Base-by-base conservation (phyloP, 1,140 invertebrate species). In the Luehdorfia chinensis region DNA sequence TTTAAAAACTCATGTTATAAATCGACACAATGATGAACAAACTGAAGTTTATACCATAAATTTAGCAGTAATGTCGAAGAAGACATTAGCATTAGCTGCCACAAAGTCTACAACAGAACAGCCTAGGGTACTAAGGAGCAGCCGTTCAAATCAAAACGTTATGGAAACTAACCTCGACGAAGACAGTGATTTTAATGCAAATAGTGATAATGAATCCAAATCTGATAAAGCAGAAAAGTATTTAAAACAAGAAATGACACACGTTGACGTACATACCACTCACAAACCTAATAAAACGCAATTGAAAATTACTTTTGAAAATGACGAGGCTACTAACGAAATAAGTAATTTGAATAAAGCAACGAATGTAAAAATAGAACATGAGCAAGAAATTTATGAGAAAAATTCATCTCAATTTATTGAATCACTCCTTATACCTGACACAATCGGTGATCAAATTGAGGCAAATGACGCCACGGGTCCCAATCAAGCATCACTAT, bases 1-100 rank as follows among this genome's bases (percentile, higher is more conserved):
- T 51, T 75, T 93, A 0, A 87, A 90, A 57, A 78, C 78, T 0
- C 93, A 94, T 58, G 70, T 92, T 1, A 76, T 89, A 21, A 61
- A 69, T 0, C 87, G 89, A 57, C 91, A 92, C 58, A 69, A 78
- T 46, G 66, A 84, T 39, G 65, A 77, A 58, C 59, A 77, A 47
- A 84, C 79, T 6, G 69, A 66, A 53, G 74, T 87, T 7, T 81
- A 71, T 57, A 71, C 66, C 19, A 81, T 87, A 13, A 85, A 80
- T 54, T 68, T 87, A 21, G 55, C 68, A 7, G 61, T 64, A 1
- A 68, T 81, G 49, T 50, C 62, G 8, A 71, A 59, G 31, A 75
- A 67, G 16, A 28, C 15, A n/a, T 30, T 43, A 8, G 9, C 34
- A 9, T 30, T 14, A 9, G 25, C 6, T 6, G 3, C 30, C 2